phyloP scores from a whole-genome alignment of 2,113 vertebrate genomes.

The Puntigrus tetrazona region DNA sequence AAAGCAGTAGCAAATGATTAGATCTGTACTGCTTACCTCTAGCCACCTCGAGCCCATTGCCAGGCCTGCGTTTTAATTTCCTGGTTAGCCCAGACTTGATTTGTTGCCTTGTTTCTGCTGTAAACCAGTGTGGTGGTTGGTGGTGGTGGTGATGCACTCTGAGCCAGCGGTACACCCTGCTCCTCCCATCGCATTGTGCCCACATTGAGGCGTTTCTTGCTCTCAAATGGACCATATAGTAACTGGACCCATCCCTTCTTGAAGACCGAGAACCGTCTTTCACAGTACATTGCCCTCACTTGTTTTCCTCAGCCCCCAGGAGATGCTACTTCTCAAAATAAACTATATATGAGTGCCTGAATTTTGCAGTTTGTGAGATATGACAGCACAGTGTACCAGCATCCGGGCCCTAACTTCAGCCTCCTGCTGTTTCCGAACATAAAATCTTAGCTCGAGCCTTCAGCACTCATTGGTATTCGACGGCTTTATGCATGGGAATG shows the following conservation, averaged over 20 bases:
- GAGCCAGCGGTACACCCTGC: slow-evolving; percentile 42
- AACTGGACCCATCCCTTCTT: slow-evolving; percentile 38
- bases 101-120: slow-evolving; percentile 41
- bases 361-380: slow-evolving; percentile 20
- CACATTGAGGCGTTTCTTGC: not conserved
- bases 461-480: slow-evolving; percentile 8
- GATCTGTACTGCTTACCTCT: slow-evolving; percentile 77
- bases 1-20: slow-evolving; percentile 68
- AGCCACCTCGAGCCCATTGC: slow-evolving; percentile 15
- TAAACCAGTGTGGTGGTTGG: slow-evolving; percentile 22
- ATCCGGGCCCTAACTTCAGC: slow-evolving; percentile 31
- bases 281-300: slow-evolving; percentile 19
- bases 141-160: slow-evolving; percentile 39
- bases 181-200: slow-evolving; percentile 34
- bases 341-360: slow-evolving; percentile 46
- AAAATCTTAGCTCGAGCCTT: slow-evolving; percentile 27
- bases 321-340: slow-evolving; percentile 31
- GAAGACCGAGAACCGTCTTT: slow-evolving; percentile 6
- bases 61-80: slow-evolving; percentile 38
- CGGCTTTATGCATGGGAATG: slow-evolving; percentile 29
- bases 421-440: slow-evolving; percentile 30
- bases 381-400: slow-evolving; percentile 37
- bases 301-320: slow-evolving; percentile 42
- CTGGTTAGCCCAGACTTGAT: slow-evolving; percentile 24
- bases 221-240: slow-evolving; percentile 42